Conservation (phyloP, 2,888 invertebrate genomes). For the Laothoe populi region DNA sequence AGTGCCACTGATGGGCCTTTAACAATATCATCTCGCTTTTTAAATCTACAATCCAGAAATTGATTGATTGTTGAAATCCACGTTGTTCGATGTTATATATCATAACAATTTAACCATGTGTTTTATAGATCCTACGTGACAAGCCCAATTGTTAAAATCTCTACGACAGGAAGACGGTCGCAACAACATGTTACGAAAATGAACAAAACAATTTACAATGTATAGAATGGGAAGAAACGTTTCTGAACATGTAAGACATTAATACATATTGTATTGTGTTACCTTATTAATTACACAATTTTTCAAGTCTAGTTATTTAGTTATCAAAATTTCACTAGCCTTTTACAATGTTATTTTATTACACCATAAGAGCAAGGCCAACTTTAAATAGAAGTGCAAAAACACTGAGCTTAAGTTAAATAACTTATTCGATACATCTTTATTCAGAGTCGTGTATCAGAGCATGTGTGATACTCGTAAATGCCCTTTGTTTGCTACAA, state of each 20-base stretch:
- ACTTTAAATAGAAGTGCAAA: slow-evolving; percentile 63
- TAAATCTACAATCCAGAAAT: no score
- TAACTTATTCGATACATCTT: background rate
- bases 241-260: slow-evolving; percentile 39
- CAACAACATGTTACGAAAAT: background rate
- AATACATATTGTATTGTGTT: slow-evolving; percentile 58
- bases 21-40: background rate
- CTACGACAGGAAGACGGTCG: slow-evolving; percentile 2
- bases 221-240: slow-evolving; percentile 2
- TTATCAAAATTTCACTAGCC: slow-evolving; percentile 85
- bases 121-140: no score
- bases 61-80: no score
- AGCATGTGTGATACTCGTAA: slow-evolving; percentile 16
- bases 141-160: no score
- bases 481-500: background rate
- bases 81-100: no score
- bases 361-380: slow-evolving; percentile 78
- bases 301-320: slow-evolving; percentile 77
- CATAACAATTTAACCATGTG: no score
- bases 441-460: no score
- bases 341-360: slow-evolving; percentile 78
- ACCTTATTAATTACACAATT: slow-evolving; percentile 72
- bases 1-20: background rate
- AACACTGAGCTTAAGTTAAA: slow-evolving; percentile 29
- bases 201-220: background rate